Evolutionary conservation across 2,113 vertebrate species (phyloP).

Genomic region (Ramphastos sulfuratus): DNA sequence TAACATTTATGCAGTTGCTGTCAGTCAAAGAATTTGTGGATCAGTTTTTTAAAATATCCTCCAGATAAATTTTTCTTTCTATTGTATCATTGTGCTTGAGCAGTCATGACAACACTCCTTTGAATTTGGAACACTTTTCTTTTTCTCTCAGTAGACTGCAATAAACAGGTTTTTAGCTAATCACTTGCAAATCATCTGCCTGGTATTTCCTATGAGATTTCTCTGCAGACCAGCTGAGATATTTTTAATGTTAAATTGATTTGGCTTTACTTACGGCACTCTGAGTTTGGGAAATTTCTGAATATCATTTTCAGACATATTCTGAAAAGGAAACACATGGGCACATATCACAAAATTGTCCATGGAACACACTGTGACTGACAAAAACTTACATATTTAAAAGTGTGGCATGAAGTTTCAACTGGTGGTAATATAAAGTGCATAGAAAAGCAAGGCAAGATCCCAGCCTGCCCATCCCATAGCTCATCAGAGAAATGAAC

Average conservation of each 20-base stretch:
- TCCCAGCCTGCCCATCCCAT: neutral
- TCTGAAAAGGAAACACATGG: constrained; percentile 78
- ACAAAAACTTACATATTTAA: neutral
- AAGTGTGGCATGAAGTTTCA: neutral
- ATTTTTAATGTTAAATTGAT: neutral
- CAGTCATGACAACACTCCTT: neutral
- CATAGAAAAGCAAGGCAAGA: neutral
- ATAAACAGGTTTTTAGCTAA: neutral
- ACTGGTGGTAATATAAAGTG: neutral
- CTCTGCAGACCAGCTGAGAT: neutral
- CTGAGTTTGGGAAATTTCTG: constrained; percentile 92
- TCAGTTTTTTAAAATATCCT: neutral
- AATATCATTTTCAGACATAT: constrained; percentile 90
- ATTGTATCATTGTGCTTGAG: neutral
- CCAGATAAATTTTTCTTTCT: neutral
- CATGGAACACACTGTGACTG: neutral
- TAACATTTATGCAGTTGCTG: neutral
- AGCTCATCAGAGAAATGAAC: neutral
- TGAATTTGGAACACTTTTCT: neutral
- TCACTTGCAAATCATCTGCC: neutral
- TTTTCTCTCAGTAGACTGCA: neutral
- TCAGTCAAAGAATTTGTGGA: neutral
- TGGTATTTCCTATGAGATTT: neutral
- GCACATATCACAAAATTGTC: neutral
- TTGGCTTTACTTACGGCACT: constrained; percentile 87